Percentiles rank a stretch among this genome's conserved stretches.
phyloP scores from a whole-genome alignment of 2,113 vertebrate species.

The Ceuthmochares aereus region DNA sequence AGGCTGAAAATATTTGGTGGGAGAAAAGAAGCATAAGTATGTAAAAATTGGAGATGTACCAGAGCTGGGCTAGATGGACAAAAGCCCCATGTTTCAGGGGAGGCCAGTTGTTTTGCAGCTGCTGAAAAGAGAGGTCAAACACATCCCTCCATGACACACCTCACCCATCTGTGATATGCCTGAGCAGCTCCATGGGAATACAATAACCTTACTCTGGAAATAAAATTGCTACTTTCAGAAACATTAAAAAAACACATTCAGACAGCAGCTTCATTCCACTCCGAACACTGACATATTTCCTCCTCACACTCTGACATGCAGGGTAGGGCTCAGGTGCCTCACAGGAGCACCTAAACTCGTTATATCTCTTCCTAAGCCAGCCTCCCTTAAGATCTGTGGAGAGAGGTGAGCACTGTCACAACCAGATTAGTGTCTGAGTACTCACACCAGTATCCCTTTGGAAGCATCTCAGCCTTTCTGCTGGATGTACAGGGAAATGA shows the following conservation, averaged over 20 bases:
- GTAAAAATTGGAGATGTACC: neutral
- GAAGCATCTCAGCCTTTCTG: neutral
- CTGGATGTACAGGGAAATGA: neutral
- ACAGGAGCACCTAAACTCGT: neutral
- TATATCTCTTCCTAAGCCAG: neutral
- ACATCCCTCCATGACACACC: neutral
- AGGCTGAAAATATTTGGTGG: neutral
- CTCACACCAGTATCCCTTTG: neutral
- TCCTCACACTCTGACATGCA: neutral
- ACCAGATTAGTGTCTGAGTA: neutral
- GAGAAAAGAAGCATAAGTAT: neutral
- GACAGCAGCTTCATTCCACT: neutral
- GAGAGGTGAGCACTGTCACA: neutral
- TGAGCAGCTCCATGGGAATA: neutral
- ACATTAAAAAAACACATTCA: neutral
- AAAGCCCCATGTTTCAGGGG: neutral
- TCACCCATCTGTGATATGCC: neutral
- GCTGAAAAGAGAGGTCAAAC: neutral
- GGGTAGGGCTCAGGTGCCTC: neutral
- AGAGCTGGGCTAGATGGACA: neutral
- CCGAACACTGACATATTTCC: neutral
- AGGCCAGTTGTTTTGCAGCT: neutral
- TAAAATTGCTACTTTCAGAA: neutral
- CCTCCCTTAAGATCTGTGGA: neutral
- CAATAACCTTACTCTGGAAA: neutral